A percentile compares a stretch with the other conserved stretches of the same genome.
phyloP scores from a whole-genome alignment of 2,888 invertebrate species.

The Aleiodes leptofemur region DNA sequence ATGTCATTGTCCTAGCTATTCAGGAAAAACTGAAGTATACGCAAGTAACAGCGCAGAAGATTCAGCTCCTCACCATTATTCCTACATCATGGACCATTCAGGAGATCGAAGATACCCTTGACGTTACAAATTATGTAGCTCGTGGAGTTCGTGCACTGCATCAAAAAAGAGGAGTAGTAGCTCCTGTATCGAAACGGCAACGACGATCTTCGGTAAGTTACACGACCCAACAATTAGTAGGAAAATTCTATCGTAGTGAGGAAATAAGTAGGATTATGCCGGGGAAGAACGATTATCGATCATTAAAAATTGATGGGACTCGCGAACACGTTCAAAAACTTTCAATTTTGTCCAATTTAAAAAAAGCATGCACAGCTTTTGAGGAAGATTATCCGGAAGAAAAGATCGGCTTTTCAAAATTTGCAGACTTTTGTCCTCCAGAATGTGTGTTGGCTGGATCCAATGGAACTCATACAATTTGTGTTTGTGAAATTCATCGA shows the following conservation, averaged over 20 bases:
- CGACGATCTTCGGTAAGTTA: too few relatives aligned
- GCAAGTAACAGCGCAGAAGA: too few relatives aligned
- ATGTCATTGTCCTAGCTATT: too few relatives aligned
- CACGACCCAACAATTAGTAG: not conserved
- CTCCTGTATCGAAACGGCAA: too few relatives aligned
- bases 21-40: too few relatives aligned
- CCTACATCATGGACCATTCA: too few relatives aligned
- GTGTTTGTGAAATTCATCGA: constrained; percentile 20
- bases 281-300: constrained; percentile 8
- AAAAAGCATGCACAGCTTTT: not conserved
- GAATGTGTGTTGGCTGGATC: constrained; percentile 8
- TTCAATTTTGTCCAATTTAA: constrained; percentile 11
- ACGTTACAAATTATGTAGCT: too few relatives aligned
- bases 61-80: too few relatives aligned
- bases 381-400: constrained; percentile 3
- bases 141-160: too few relatives aligned
- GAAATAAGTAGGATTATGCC: constrained; percentile 18
- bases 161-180: too few relatives aligned
- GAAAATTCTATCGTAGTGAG: constrained; percentile 2
- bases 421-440: constrained; percentile 5
- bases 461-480: too few relatives aligned
- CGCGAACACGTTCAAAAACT: constrained; percentile 22
- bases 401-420: constrained; percentile 24
- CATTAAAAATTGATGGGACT: constrained; percentile 9
- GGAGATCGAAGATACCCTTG: too few relatives aligned